These are phyloP conservation scores for Temnopleurus reevesii DNA, from an alignment of 53 echinoderm and acorn worm species.

Conservation along the genomic window DNA sequence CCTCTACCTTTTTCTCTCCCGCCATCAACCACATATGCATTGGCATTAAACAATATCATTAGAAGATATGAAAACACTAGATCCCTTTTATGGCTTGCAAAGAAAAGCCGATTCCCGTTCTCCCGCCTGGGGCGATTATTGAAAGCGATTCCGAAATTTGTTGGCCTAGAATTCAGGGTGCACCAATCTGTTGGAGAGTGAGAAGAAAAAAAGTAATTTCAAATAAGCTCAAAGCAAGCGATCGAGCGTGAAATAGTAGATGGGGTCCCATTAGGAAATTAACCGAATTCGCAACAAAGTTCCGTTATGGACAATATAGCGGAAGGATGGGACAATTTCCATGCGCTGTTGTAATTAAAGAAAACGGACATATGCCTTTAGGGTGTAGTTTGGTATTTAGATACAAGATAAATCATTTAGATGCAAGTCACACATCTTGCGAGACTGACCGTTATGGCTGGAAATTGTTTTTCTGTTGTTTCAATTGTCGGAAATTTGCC, in stretches of 20 bases:
- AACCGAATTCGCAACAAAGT: constrained; percentile 28
- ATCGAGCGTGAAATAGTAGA: background rate
- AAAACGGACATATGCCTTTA: background rate
- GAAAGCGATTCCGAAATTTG: constrained; percentile 44
- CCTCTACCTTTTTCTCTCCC: background rate
- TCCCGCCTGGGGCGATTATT: constrained; percentile 34
- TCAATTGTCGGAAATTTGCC: too few species aligned
- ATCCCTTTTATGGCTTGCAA: background rate
- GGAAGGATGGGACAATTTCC: background rate
- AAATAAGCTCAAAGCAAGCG: constrained; percentile 1
- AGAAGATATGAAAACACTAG: constrained; percentile 39
- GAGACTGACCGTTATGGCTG: too few species aligned
- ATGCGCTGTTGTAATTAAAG: background rate
- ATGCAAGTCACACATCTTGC: too few species aligned
- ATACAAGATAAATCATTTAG: background rate
- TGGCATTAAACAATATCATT: constrained; percentile 26
- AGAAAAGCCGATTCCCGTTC: constrained; percentile 39
- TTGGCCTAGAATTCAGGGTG: constrained; percentile 18
- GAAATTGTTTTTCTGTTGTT: too few species aligned
- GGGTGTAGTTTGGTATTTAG: background rate
- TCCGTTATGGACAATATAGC: background rate
- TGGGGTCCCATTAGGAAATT: constrained; percentile 30
- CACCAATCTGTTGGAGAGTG: background rate
- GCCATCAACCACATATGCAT: background rate
- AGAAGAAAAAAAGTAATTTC: background rate